A percentile compares a stretch with the other conserved stretches of the same genome.
Evolutionary conservation across 1,140 invertebrate genomes (phyloP).

Genomic region (Caenorhabditis brenneri): DNA sequence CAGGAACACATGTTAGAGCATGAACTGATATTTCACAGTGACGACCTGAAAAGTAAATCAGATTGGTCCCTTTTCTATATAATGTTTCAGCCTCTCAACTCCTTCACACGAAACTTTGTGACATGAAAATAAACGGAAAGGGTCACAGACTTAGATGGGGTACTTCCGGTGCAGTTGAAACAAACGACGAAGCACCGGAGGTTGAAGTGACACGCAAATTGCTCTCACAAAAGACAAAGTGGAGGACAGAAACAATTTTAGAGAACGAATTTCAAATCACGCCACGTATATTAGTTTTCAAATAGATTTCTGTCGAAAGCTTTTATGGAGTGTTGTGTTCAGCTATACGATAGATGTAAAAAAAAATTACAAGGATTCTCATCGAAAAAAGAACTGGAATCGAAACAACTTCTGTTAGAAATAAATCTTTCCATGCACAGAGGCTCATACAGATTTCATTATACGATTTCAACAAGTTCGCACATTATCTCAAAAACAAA

Average conservation of each 20-base stretch:
- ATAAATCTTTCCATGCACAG: too few relatives aligned
- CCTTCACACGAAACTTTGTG: neutral
- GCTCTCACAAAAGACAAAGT: neutral
- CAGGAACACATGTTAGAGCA: conserved; percentile 76
- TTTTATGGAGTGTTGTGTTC: too few relatives aligned
- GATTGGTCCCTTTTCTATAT: neutral
- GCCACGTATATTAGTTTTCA: neutral
- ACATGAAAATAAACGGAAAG: conserved; percentile 14
- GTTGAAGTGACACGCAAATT: conserved; percentile 41
- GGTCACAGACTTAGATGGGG: conserved; percentile 37
- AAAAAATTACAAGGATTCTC: too few relatives aligned
- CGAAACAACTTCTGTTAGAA: too few relatives aligned
- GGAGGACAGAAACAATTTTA: conserved; percentile 19
- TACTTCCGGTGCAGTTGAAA: conserved; percentile 40
- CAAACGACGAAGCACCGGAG: conserved; percentile 3
- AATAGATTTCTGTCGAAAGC: too few relatives aligned
- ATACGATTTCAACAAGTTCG: too few relatives aligned
- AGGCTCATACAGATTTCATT: too few relatives aligned
- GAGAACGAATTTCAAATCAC: neutral
- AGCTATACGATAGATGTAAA: conserved; percentile 12
- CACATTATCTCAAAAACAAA: too few relatives aligned
- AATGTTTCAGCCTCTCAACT: neutral
- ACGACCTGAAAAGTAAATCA: conserved; percentile 76
- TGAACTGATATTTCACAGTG: conserved; percentile 83
- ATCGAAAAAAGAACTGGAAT: too few relatives aligned